A percentile compares a stretch with the other conserved stretches of the same genome.
Conservation (phyloP, 2,113 vertebrate species). For the Rhadina sibilatrix region DNA sequence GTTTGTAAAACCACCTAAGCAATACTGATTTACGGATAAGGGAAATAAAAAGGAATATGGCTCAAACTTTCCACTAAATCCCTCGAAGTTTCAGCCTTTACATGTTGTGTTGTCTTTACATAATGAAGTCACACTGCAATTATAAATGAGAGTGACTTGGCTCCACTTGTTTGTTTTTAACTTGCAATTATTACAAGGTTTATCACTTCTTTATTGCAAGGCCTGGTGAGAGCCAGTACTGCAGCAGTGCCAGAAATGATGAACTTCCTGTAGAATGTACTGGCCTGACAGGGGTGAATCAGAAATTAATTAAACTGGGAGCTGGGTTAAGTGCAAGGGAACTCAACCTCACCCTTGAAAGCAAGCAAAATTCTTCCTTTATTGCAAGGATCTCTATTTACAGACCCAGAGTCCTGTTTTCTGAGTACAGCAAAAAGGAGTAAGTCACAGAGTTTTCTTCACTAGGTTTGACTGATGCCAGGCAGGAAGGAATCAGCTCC, state of each 20-base stretch:
- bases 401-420: not conserved
- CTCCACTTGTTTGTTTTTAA: constrained; percentile 22
- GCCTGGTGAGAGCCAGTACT: constrained; percentile 22
- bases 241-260: constrained; percentile 38
- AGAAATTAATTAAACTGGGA: constrained; percentile 56
- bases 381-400: not conserved
- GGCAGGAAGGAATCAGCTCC: not conserved
- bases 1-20: not conserved
- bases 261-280: constrained; percentile 55
- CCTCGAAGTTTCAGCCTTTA: constrained; percentile 30
- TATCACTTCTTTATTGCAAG: constrained; percentile 48
- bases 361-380: not conserved
- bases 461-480: not conserved
- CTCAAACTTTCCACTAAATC: constrained; percentile 37
- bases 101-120: constrained; percentile 1
- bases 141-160: constrained; percentile 59
- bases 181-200: constrained; percentile 52
- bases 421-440: not conserved
- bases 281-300: constrained; percentile 32
- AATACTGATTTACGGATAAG: not conserved
- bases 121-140: constrained; percentile 61
- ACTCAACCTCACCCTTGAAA: constrained; percentile 9
- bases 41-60: not conserved
- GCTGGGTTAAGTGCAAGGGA: constrained; percentile 23
- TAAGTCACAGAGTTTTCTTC: not conserved